Evolutionary conservation across 2,113 vertebrate genomes (phyloP).

Genomic region (Electrona antarctica): DNA sequence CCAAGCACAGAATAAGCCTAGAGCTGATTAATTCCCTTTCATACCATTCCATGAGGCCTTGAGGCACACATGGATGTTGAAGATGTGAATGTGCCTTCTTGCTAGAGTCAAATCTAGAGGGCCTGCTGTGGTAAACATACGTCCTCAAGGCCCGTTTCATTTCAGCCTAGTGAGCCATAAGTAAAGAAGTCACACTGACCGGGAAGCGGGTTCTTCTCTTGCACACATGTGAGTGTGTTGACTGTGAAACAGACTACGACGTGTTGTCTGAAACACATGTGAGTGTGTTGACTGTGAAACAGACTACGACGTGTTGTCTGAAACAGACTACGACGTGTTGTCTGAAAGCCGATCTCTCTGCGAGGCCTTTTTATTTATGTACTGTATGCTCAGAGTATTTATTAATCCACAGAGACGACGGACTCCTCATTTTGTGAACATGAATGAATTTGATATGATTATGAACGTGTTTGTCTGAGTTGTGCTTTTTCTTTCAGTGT

Average conservation of each 20-base stretch:
- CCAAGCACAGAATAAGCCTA: not conserved
- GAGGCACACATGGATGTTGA: not conserved
- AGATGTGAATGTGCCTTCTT: constrained; percentile 8
- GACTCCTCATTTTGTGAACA: constrained; percentile 30
- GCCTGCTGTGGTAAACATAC: constrained; percentile 21
- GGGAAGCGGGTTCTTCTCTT: constrained; percentile 73
- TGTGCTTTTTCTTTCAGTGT: constrained; percentile 1
- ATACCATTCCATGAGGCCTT: not conserved
- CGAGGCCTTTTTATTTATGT: constrained; percentile 61
- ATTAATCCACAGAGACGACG: constrained; percentile 38
- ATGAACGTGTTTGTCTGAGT: not conserved
- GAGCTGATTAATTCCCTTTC: constrained; percentile 3
- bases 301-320: constrained; percentile 1
- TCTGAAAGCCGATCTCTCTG: constrained; percentile 25
- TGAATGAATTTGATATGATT: constrained; percentile 17
- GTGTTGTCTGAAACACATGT: constrained; percentile 8
- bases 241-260: not conserved
- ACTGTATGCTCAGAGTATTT: constrained; percentile 60
- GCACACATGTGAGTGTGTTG: not conserved
- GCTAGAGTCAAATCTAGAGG: not conserved
- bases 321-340: constrained; percentile 23
- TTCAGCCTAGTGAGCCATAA: constrained; percentile 41
- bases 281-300: not conserved
- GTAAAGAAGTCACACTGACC: constrained; percentile 14
- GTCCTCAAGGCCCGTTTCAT: not conserved